Base-by-base conservation (phyloP, 1,140 invertebrate genomes). In the Drosophila ananassae region DNA sequence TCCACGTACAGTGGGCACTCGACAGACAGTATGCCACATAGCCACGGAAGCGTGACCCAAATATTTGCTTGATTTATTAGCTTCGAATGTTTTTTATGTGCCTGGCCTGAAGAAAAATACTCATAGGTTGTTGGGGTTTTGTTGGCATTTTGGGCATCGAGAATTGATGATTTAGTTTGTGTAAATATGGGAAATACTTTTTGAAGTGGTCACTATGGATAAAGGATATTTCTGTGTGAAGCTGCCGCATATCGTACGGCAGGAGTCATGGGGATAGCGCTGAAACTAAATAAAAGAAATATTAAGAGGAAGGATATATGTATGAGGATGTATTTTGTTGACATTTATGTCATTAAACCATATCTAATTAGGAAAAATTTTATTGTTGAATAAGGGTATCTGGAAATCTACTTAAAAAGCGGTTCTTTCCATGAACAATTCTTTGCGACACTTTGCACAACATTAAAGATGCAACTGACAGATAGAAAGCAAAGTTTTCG, bases 1-100 rank as follows among this genome's bases (percentile, higher is more conserved):
- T 37, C 34, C 34, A 37, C 10, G 9, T 56, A 39, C 37, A 63
- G 25, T 58, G 44, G 28, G 9, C 57, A 64, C 25, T 77, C 78
- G 53, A 34, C 56, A 57, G 47, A 62, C 47, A 21, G 30, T 28
- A 32, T 51, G 54, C 39, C 55, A 57, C 17, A 25, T 12, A 34
- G 32, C 51, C 78, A 81, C 82, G 83, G 83, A 87, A 87, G 72
- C 83, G 83, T 87, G 83, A 87, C 83, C 83, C 83, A 87, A 87
- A 87, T 87, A 87, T 89, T 89, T 87, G 83, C 85, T 87, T 87
- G 83, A 87, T 87, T 87, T 87, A 87, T 87, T 89, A 87, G 71
- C 83, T 87, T 73, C 47, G n/a, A 24, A 34, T 73, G 48, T 74
- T 67, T 63, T 52, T 74, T 76, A 61, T 78, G 62, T 73, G 75